Conservation (phyloP, 2,113 vertebrate species). For the Empidonax traillii region DNA sequence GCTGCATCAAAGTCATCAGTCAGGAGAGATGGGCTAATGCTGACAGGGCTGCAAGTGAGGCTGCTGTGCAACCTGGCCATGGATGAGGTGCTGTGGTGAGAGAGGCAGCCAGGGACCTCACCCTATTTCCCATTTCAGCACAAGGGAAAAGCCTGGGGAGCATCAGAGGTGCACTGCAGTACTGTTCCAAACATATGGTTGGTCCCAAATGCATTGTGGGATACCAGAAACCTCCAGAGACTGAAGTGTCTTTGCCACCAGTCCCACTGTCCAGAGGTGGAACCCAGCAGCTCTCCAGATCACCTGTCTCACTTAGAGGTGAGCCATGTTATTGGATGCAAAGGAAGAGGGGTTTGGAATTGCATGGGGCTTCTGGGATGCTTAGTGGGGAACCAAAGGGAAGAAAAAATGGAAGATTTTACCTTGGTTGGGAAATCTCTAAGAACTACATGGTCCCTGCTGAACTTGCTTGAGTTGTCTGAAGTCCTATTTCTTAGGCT, state of each 20-base stretch:
- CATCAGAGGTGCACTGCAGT: neutral
- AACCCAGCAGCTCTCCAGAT: neutral
- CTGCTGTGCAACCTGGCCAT: neutral
- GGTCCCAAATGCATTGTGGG: neutral
- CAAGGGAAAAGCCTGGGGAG: neutral
- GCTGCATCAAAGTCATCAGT: neutral
- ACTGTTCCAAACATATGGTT: neutral
- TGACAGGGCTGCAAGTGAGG: neutral
- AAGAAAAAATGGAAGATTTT: neutral
- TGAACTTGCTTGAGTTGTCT: neutral
- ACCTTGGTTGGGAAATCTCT: neutral
- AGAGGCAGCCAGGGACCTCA: neutral
- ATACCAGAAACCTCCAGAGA: neutral
- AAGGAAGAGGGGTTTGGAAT: neutral
- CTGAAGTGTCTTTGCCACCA: neutral
- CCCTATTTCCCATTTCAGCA: neutral
- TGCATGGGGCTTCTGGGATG: neutral
- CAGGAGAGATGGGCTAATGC: neutral
- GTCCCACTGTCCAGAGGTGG: neutral
- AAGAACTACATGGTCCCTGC: neutral
- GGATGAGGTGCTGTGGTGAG: neutral
- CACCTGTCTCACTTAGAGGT: neutral
- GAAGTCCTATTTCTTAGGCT: neutral
- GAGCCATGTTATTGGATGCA: neutral
- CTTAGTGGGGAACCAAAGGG: neutral